These are phyloP conservation scores for Orientallactaga bullata DNA, from an alignment of 2,113 vertebrate genomes.

Conservation along the genomic window DNA sequence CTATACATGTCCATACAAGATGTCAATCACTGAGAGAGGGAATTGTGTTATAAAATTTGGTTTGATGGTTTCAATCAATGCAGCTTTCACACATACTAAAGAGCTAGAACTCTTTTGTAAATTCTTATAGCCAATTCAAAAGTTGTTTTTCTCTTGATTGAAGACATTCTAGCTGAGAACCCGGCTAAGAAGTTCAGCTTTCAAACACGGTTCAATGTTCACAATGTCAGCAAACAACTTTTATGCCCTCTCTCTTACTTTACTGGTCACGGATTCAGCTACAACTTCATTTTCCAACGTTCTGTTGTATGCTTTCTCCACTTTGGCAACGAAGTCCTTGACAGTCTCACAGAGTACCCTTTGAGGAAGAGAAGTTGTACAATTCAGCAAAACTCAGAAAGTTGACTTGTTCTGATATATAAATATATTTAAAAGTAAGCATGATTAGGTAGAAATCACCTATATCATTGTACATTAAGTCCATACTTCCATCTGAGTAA, in stretches of 20 bases:
- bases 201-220: neutral
- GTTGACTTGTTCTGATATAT: neutral
- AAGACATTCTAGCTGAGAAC: constrained; percentile 1
- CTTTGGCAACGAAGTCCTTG: constrained; percentile 98
- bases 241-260: constrained; percentile 88
- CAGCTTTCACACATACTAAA: neutral
- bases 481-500: neutral
- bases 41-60: neutral
- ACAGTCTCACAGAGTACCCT: constrained; percentile 98
- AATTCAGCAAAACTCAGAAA: neutral
- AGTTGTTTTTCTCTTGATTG: constrained; percentile 2
- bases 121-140: neutral
- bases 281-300: constrained; percentile 93
- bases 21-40: neutral
- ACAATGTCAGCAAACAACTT: neutral
- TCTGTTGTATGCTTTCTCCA: constrained; percentile 95
- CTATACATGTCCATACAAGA: neutral
- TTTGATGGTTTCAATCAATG: neutral
- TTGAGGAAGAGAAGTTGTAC: constrained; percentile 71
- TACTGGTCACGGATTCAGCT: constrained; percentile 93
- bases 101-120: neutral
- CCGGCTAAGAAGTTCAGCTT: neutral
- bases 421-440: constrained; percentile 30
- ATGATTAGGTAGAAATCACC: neutral
- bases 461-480: neutral